Base-by-base conservation (phyloP, 2,888 invertebrate species). In the Euplexia lucipara region DNA sequence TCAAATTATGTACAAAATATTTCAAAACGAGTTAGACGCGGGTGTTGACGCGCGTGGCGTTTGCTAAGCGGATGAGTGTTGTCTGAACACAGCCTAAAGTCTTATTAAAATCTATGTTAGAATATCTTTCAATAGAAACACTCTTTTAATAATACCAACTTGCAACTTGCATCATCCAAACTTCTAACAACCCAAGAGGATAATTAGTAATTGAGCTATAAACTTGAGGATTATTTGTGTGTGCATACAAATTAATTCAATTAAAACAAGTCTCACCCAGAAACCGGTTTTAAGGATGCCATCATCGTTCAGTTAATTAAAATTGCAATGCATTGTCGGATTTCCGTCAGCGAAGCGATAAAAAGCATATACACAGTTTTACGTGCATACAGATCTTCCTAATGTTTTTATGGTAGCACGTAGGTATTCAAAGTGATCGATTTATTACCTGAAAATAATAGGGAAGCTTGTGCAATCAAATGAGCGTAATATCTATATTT, bases 261-360 rank as follows among this genome's bases (percentile, higher is more conserved):
- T 39, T 54, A 8, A 45, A 58, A 59, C 56, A 37, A 34, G 52
- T 57, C 18, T 67, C 8, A 41, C 18, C 41, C 53, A 54, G 22
- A 44, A 65, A 80, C 80, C 56, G 57, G 79, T 79, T 79, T 20
- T 53, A 34, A 52, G 51, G 51, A 73, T 79, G 80, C 39, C 71
- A 78, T 79, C 79, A 79, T 78, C 69, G 34, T 44, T 49, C 26
- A 60, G 18, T 35, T 56, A 64, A 64, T 75, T 56, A 75, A 42
- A 47, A 64, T 22, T 42, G 35, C 54, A 7, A 58, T 69, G 51
- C 42, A 64, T 47, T 69, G 70, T 70, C 14, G 47, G 9, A 59
- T 64, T 64, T 70, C 58, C 64, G 54, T 42, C 47, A 70, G 51
- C 9, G 9, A 32, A 6, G 9, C 10, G 14, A 32, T 69, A 42